Conservation (phyloP, 2,113 vertebrate species). For the Notiomystis cincta region DNA sequence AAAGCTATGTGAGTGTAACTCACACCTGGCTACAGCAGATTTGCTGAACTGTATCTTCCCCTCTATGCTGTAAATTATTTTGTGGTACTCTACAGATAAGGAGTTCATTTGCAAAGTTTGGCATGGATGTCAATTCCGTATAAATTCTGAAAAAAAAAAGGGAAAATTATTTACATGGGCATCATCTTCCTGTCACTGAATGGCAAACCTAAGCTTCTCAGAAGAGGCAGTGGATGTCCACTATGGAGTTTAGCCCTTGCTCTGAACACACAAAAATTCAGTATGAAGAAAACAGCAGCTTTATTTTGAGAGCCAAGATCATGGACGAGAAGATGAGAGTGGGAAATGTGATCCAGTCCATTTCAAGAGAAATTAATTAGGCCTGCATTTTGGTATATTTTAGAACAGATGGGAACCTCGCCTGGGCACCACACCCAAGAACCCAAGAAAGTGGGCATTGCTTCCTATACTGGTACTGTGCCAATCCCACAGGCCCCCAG, state of each 20-base stretch:
- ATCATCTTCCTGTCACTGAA: background rate
- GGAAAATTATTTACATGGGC: background rate
- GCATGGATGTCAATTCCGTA: background rate
- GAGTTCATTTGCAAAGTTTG: background rate
- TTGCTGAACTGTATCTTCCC: background rate
- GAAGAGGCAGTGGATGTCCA: background rate
- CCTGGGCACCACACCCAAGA: background rate
- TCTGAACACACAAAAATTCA: background rate
- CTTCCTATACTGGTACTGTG: rapidly evolving
- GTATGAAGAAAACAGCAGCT: background rate
- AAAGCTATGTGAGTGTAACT: background rate
- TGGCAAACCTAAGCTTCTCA: background rate
- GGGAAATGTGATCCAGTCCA: background rate
- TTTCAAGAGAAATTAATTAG: background rate
- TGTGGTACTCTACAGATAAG: background rate
- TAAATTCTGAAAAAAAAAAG: background rate
- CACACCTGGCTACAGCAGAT: background rate
- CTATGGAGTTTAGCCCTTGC: background rate
- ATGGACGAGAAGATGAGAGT: background rate
- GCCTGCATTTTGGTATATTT: background rate
- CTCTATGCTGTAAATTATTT: background rate
- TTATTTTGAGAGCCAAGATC: background rate
- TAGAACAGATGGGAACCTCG: rapidly evolving
- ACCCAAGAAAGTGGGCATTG: background rate
- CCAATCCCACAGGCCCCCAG: rapidly evolving